phyloP scores from a whole-genome alignment of 2,888 invertebrate genomes.

The Brachylomia viminalis region DNA sequence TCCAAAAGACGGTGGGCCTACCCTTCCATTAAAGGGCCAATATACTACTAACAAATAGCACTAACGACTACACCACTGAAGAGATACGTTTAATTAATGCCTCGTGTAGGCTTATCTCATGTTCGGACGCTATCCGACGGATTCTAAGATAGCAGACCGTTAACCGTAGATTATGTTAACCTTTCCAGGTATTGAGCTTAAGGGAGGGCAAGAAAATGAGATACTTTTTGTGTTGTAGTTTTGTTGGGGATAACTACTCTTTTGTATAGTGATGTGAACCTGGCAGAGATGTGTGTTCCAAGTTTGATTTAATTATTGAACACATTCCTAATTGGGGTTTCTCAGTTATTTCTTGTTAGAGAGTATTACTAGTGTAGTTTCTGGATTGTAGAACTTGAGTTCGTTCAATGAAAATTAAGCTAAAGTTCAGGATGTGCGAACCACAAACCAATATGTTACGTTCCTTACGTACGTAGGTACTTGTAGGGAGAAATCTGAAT shows the following conservation, averaged over 20 bases:
- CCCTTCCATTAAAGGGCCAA: constrained; percentile 5
- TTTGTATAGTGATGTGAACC: neutral
- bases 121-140: constrained; percentile 68
- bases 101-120: constrained; percentile 70
- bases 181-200: constrained; percentile 27
- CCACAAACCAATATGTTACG: neutral
- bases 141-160: constrained; percentile 66
- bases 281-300: neutral
- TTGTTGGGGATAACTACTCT: neutral
- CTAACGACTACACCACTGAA: constrained; percentile 70
- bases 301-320: neutral
- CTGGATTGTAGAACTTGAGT: neutral
- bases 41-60: constrained; percentile 64
- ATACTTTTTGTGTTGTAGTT: neutral
- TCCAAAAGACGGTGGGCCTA: neutral
- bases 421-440: neutral
- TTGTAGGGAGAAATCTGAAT: neutral
- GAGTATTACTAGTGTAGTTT: no score
- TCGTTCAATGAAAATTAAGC: neutral
- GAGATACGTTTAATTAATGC: constrained; percentile 73
- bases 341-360: no score
- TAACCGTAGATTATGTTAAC: constrained; percentile 66
- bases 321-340: neutral
- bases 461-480: no score
- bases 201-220: neutral